phyloP scores from a whole-genome alignment of 2,888 invertebrate genomes.

The Drosophila flavopinicola region DNA sequence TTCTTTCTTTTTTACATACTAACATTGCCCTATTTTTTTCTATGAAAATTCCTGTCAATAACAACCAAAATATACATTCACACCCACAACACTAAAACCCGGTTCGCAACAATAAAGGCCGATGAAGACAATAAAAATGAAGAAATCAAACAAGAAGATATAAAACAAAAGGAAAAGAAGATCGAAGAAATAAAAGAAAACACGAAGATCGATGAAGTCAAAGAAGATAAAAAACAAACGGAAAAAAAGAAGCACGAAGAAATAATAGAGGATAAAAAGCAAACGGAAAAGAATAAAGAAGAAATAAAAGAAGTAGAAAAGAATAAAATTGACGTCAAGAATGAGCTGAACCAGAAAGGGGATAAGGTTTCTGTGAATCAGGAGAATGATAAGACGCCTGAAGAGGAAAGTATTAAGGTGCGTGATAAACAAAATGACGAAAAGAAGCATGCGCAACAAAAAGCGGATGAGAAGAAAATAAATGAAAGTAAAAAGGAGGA shows the following conservation, averaged over 20 bases:
- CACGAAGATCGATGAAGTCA: neutral
- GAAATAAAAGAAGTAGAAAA: conserved; percentile 42
- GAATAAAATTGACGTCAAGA: too few species aligned
- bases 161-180: conserved; percentile 9
- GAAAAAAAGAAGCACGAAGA: conserved; percentile 21
- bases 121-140: conserved; percentile 51
- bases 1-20: conserved; percentile 14
- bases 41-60: conserved; percentile 28
- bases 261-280: conserved; percentile 64
- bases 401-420: conserved; percentile 17
- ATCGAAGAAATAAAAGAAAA: conserved; percentile 47
- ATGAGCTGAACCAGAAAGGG: too few species aligned
- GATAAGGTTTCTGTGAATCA: neutral
- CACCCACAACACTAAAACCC: conserved; percentile 9
- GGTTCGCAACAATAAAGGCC: conserved; percentile 35
- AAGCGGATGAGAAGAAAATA: conserved; percentile 17
- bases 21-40: conserved; percentile 27
- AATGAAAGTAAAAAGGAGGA: conserved; percentile 23
- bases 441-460: conserved; percentile 3
- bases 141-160: conserved; percentile 4
- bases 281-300: too few species aligned
- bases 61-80: conserved; percentile 36
- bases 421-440: conserved; percentile 25
- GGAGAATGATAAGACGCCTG: neutral
- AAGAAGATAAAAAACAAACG: conserved; percentile 44